Percentiles rank a stretch among this genome's conserved stretches.
These are phyloP conservation scores for Recurvirostra avosetta DNA, from an alignment of 2,113 vertebrate species.

Conservation along the genomic window DNA sequence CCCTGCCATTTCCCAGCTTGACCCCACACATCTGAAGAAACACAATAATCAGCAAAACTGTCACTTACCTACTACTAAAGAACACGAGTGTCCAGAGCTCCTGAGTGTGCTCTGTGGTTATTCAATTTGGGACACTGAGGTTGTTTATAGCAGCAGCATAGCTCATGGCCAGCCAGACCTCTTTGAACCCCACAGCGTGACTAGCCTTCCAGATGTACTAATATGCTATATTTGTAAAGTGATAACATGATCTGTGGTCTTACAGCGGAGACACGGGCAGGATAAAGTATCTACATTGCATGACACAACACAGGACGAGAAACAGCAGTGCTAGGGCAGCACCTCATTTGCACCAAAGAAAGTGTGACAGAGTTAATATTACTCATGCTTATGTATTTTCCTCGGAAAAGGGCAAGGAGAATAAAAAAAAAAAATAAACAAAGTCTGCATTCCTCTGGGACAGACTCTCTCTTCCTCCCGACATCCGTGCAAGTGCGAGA, in stretches of 20 bases:
- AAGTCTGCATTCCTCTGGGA: not conserved
- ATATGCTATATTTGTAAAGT: constrained; percentile 80
- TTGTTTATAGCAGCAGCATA: constrained; percentile 70
- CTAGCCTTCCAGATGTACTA: constrained; percentile 68
- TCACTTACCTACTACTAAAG: constrained; percentile 60
- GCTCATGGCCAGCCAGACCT: constrained; percentile 25
- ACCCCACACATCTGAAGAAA: not conserved
- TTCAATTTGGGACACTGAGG: not conserved
- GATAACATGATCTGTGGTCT: constrained; percentile 75
- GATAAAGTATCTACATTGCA: constrained; percentile 67
- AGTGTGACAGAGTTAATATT: not conserved
- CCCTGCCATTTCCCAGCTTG: not conserved
- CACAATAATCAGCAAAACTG: constrained; percentile 19
- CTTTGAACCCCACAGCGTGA: constrained; percentile 45
- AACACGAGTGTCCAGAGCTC: constrained; percentile 8
- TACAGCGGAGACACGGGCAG: constrained; percentile 49
- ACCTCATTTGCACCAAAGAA: not conserved
- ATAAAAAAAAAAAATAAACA: not conserved
- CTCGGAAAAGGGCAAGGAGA: not conserved
- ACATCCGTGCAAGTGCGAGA: accelerated
- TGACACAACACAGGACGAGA: constrained; percentile 64
- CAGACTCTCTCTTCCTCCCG: not conserved
- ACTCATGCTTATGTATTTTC: not conserved
- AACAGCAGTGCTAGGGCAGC: constrained; percentile 15
- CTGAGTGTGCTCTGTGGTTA: not conserved